Conservation (phyloP, 1,140 invertebrate genomes). For the Drosophila pruinosa region DNA sequence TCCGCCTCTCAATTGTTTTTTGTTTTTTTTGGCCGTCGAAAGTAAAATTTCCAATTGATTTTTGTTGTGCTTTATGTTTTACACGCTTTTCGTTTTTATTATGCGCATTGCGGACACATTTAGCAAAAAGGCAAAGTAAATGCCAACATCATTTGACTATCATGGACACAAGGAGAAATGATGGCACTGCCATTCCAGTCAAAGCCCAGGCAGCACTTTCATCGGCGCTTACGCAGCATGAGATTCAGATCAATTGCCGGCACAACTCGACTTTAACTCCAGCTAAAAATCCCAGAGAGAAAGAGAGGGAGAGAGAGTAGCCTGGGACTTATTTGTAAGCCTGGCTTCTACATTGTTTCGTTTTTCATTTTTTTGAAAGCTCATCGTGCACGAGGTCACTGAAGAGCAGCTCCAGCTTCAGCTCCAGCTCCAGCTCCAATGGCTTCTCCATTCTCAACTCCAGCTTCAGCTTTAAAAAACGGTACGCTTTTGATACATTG, state of each 20-base stretch:
- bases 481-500: conserved; percentile 14
- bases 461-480: not conserved
- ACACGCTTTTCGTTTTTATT: conserved; percentile 78
- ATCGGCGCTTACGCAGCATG: conserved; percentile 75
- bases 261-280: not conserved
- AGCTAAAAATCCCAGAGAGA: conserved; percentile 13
- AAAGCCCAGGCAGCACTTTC: conserved; percentile 54
- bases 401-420: conserved; percentile 27
- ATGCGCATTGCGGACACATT: conserved; percentile 63
- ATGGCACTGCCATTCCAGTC: not conserved
- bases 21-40: conserved; percentile 64
- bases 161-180: conserved; percentile 68
- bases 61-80: conserved; percentile 66
- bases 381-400: conserved; percentile 50
- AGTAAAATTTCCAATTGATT: conserved; percentile 81
- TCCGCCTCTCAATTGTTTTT: conserved; percentile 37
- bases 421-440: not conserved
- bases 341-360: conserved; percentile 32
- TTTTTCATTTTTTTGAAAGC: conserved; percentile 52
- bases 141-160: conserved; percentile 68
- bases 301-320: not conserved
- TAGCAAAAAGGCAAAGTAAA: conserved; percentile 48
- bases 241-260: conserved; percentile 51
- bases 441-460: not conserved
- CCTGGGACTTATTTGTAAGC: not conserved